phyloP scores from a whole-genome alignment of 2,797 vertebrate genomes.

The Halcyon chelicuti region DNA sequence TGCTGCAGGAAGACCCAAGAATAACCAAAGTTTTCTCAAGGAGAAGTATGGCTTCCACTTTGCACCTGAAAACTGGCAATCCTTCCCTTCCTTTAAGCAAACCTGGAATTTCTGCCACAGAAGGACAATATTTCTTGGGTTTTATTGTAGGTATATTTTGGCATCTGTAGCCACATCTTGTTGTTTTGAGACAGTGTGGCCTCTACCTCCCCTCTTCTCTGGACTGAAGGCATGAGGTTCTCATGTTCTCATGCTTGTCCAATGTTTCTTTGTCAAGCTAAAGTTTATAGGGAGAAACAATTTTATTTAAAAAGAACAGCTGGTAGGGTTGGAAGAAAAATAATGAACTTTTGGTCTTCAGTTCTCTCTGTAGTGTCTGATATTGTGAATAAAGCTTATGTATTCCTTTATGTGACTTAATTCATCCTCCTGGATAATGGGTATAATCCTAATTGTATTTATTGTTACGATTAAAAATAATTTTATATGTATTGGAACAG shows the following conservation, averaged over 20 bases:
- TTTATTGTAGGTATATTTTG: background rate
- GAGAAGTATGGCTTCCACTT: background rate
- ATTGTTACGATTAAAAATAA: background rate
- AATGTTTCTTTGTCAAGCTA: background rate
- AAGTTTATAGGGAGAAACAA: background rate
- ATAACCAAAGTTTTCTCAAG: background rate
- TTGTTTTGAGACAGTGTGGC: background rate
- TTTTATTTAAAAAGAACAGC: background rate
- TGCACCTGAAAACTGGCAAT: background rate
- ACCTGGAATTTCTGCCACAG: background rate
- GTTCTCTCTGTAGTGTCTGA: background rate
- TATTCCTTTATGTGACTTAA: background rate
- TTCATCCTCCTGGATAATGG: background rate
- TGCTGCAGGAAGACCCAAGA: background rate
- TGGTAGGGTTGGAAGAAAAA: background rate
- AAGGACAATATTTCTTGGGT: background rate
- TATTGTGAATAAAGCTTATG: background rate
- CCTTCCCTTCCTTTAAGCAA: background rate
- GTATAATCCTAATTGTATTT: background rate
- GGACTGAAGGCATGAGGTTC: background rate
- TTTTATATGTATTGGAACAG: background rate
- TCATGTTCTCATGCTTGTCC: background rate
- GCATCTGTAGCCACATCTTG: background rate
- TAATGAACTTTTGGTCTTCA: background rate
- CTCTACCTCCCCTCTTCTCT: background rate